A percentile compares a stretch with the other conserved stretches of the same genome.
These are phyloP conservation scores for Mormyrus hasselquistii DNA, from an alignment of 2,797 vertebrate genomes.

Conservation along the genomic window DNA sequence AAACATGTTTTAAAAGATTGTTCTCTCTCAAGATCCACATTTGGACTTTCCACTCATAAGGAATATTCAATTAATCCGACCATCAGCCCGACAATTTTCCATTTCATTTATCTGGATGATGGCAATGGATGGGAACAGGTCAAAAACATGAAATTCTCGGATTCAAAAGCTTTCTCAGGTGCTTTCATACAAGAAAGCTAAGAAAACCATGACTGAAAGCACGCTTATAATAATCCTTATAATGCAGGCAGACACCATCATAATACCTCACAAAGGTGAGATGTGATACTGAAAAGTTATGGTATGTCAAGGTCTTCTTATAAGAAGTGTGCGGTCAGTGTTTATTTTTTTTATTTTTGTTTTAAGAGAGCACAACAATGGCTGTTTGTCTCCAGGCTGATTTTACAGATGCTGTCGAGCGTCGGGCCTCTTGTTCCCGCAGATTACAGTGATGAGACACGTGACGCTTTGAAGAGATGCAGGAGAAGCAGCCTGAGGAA, in stretches of 20 bases:
- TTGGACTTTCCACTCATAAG: not conserved
- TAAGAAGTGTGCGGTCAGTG: not conserved
- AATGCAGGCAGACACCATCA: not conserved
- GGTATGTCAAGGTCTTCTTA: not conserved
- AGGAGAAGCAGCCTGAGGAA: not conserved
- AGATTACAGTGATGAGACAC: not conserved
- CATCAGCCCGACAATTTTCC: not conserved
- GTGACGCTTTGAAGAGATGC: not conserved
- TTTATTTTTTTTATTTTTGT: not conserved
- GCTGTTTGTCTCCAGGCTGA: not conserved
- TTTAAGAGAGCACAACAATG: not conserved
- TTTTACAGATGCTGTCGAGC: not conserved
- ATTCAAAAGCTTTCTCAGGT: not conserved
- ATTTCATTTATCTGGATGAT: not conserved
- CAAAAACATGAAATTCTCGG: not conserved
- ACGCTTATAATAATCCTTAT: not conserved
- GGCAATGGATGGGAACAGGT: not conserved
- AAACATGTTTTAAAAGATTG: not conserved
- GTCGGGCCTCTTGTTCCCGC: not conserved
- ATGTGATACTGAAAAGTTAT: not conserved
- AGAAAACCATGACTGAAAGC: not conserved
- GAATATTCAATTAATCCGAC: not conserved
- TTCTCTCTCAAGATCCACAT: not conserved
- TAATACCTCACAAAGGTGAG: not conserved
- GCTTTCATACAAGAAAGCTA: not conserved